Evolutionary conservation across 2,113 vertebrate species (phyloP), one percentile per base, ranked within the genome.

Genomic region (Herpetotheres cachinnans): DNA sequence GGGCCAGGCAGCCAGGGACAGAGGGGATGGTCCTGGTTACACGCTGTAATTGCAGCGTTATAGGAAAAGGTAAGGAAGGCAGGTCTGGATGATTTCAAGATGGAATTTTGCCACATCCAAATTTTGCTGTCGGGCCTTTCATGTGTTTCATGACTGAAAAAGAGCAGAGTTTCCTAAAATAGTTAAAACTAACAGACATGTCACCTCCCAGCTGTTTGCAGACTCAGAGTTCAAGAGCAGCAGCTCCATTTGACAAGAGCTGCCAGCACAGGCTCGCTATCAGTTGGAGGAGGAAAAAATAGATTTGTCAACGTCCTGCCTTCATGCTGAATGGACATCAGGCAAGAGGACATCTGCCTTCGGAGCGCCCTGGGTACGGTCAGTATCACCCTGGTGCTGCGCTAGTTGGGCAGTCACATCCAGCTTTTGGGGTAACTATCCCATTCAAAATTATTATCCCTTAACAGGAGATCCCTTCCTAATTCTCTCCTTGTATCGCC

Each of bases 21-120:
- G 42, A 34, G 20, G 16, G 25, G 32, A 42, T 12, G 3, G 21
- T 81, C 38, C 69, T 85, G 32, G 27, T 56, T 29, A 30, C 26
- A 19, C 1, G 0, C 18, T 1, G 0, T 5, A 34, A 50, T 22
- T 78, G 54, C 1, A 0, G 36, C 22, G 16, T 10, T 14, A 24
- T 4, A 17, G 38, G 49, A 32, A 72, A 79, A 74, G 66, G 58
- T 73, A 79, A 67, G 36, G 36, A 62, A 79, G 7, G 27, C 47
- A 21, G 34, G 9, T n/a, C 40, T 40, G 26, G 49, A 25, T 1
- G 2, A 40, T 46, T 83, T 56, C 54, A n/a, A n/a, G 36, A 46
- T 3, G 5, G 18, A 32, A 32, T 62, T 62, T 73, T 44, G 17
- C 27, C 0, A 1, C 17, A n/a, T 56, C 17, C 49, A 36, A 3